Evolutionary conservation across 2,113 vertebrate species (phyloP), one percentile per base, ranked within the genome.

Genomic region (Silurus meridionalis): DNA sequence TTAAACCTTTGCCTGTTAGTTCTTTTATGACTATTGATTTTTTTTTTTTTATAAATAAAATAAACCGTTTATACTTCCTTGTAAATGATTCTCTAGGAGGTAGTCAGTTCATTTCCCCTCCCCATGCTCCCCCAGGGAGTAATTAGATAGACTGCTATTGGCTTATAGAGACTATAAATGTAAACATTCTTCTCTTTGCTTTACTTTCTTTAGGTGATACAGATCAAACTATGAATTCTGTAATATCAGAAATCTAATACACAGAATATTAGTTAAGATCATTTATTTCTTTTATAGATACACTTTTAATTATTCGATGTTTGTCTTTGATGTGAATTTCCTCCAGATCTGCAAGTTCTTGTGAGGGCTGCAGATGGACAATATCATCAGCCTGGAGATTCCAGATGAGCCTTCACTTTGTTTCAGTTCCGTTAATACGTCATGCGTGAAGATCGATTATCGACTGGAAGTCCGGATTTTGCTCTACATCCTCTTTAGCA

Each of bases 401-500:
- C 14, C 15, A 37, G 28, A 37, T 15, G 85, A 71, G 23, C 71
- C 63, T 28, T 11, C 80, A 25, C 79, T 92, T 86, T 95, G 95
- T 88, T 93, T 92, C 72, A 93, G 94, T 85, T 90, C 89, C 0
- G 13, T 93, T 60, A 97, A 96, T 61, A 85, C 74, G 58, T 96
- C 96, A 85, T 96, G 95, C 78, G 64, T 89, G 84, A 95, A 93
- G 80, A 92, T 85, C 88, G 89, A 28, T 60, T 95, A 94, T 94
- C 90, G 95, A 7, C 89, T 88, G 55, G 92, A 88, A 8, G 37
- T 91, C 17, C 94, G 91, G 0, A 84, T 91, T 87, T 88, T 94
- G 66, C 91, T 96, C 85, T 96, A 96, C 61, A 77, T 92, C 78
- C 86, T 95, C 58, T 94, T 95, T 92, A 82, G 89, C 69, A 89